Evolutionary conservation across 1,140 invertebrate species (phyloP).

Genomic region (Oppia nitens): DNA sequence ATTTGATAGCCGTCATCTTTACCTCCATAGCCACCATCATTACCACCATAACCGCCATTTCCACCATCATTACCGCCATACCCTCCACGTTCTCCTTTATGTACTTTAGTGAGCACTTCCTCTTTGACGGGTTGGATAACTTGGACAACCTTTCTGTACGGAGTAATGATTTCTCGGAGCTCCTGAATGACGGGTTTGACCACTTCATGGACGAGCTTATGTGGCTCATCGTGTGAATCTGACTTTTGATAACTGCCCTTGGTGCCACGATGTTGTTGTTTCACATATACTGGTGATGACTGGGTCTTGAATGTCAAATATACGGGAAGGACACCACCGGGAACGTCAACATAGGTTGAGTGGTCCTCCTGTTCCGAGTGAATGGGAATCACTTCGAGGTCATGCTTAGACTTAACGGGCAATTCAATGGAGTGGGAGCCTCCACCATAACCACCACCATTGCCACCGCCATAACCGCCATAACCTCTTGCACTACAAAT

Average conservation of each 20-base stretch:
- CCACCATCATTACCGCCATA: too few relatives aligned
- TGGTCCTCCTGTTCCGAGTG: slow-evolving; percentile 1
- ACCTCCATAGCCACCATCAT: neutral
- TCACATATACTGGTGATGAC: slow-evolving; percentile 12
- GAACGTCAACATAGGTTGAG: slow-evolving; percentile 12
- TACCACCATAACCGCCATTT: neutral
- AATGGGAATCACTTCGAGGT: slow-evolving; percentile 8
- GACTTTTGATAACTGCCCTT: slow-evolving; percentile 10
- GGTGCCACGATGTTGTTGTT: slow-evolving; percentile 14
- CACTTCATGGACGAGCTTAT: slow-evolving; percentile 14
- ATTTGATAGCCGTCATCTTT: slow-evolving; percentile 9
- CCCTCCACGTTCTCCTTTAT: too few relatives aligned
- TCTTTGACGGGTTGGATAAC: slow-evolving; percentile 9
- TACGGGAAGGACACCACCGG: slow-evolving; percentile 6
- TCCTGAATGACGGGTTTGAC: slow-evolving; percentile 13
- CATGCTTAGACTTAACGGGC: slow-evolving; percentile 12
- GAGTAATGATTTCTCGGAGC: slow-evolving; percentile 7
- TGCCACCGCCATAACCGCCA: slow-evolving; percentile 1
- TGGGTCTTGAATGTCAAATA: slow-evolving; percentile 14
- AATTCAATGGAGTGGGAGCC: slow-evolving; percentile 10
- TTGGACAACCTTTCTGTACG: too few relatives aligned
- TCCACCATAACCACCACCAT: slow-evolving; percentile 2
- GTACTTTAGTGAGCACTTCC: slow-evolving; percentile 8
- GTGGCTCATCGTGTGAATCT: slow-evolving; percentile 15
- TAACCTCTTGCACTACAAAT: neutral